Base-by-base conservation (phyloP, 1,140 invertebrate genomes). In the Diorhabda sublineata region DNA sequence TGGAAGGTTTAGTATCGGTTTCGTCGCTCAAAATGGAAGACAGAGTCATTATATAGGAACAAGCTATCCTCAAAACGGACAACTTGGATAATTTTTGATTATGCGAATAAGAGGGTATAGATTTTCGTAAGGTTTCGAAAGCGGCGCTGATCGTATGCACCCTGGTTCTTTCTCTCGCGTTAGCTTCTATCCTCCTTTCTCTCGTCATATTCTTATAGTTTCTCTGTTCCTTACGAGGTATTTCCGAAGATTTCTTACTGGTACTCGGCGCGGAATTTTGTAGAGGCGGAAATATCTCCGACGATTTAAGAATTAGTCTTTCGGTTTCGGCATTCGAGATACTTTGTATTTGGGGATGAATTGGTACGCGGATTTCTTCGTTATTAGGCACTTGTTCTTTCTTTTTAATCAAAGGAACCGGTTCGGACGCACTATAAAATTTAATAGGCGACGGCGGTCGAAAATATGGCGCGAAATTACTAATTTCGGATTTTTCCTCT, bases 151-250 rank as follows among this genome's bases (percentile, higher is more conserved):
- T 97, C 0, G 95, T 97, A 80, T 98, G 95, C 2, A 98, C 95
- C 58, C 95, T 84, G 5, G 95, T 95, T 47, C 95, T 83, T 81
- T 98, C 95, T 2, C 95, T 85, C 0, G 95, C 95, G 76, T 98
- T 98, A 1, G 95, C 95, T 81, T 98, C 95, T 75, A 97, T 95
- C 45, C 95, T 83, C 69, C 95, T 85, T 77, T 96, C 94, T 42
- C 93, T 83, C 0, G 94, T 97, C 94, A 97, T 96, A 78, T 96
- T 97, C 78, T 97, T 97, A 81, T 97, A 96, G 79, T 96, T 96
- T 69, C 94, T 88, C 74, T 94, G 91, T 63, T 92, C 87, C 43
- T 86, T 81, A 6, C 84, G 84, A 56, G 76, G 64, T 61, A 41
- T 64, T 4, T 67, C 65, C n/a, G 64, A 67, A 43, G 72, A 11